Evolutionary conservation across 2,113 vertebrate genomes (phyloP).

Genomic region (Coryphaenoides rupestris): DNA sequence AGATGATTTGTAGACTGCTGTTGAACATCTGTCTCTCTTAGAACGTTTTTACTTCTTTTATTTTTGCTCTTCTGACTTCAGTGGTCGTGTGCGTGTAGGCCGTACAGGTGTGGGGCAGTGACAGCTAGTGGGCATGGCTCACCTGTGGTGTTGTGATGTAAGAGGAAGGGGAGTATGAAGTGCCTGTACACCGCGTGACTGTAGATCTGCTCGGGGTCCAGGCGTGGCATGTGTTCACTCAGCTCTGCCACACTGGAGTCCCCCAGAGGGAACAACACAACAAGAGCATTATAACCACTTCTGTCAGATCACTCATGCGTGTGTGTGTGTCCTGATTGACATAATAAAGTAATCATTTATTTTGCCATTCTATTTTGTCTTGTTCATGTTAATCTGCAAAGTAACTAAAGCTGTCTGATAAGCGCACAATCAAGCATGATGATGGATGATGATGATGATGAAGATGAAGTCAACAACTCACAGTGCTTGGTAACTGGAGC

Average conservation of each 20-base stretch:
- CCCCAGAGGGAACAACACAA: background rate
- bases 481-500: conserved; percentile 67
- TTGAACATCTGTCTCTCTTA: no score
- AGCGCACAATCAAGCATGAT: background rate
- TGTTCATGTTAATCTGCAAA: no score
- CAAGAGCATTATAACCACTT: background rate
- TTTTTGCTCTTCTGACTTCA: no score
- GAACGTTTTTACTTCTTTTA: no score
- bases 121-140: conserved; percentile 1
- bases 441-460: no score
- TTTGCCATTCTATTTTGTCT: no score
- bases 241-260: conserved; percentile 55
- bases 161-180: conserved; percentile 62
- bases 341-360: background rate
- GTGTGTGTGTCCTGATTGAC: no score
- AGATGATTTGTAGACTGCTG: no score
- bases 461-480: conserved; percentile 32
- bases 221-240: conserved; percentile 32
- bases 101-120: no score
- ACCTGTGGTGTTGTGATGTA: conserved; percentile 52
- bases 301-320: no score
- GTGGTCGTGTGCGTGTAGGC: no score
- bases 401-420: no score
- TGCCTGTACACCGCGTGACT: conserved; percentile 42
- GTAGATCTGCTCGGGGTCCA: conserved; percentile 19